Base-by-base conservation (phyloP, 2,113 vertebrate genomes). In the Myanophis thanlyinensis region DNA sequence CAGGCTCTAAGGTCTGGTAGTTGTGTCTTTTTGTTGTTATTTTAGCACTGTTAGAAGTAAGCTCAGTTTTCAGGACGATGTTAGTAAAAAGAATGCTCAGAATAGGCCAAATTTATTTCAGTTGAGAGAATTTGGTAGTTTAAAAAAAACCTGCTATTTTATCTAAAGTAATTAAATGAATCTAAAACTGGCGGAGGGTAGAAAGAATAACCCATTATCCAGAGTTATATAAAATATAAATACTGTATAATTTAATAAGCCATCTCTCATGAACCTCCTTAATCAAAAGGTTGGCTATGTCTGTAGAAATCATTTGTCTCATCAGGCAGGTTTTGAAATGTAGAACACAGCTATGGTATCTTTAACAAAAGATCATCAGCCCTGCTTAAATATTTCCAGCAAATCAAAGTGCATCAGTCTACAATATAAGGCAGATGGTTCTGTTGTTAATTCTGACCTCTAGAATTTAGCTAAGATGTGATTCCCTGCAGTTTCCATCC, bases 21-120 rank as follows among this genome's bases (percentile, higher is more conserved):
- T 86, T 80, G 9, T 40, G 94, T 96, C 95, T 95, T 95, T 94
- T 96, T 95, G 92, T 92, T 96, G 94, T 97, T 97, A 94, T 95
- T 97, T 95, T 96, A 95, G 95, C 94, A 89, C 96, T 92, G 93
- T 62, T 94, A 94, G 94, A 94, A 94, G 94, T 93, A 94, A n/a
- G 92, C 92, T 25, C 94, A 93, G 89, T 53, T 94, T 93, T 93
- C 92, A 56, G 92, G 93, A 92, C 9, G 91, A 93, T 92, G 94
- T 93, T 93, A 94, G 94, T 94, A 67, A 95, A 95, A 96, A 88
- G 90, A 86, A 92, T 96, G 93, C 93, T 91, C 94, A 85, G 92
- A 93, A 53, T 54, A 91, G 93, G 59, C 94, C 94, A 95, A 94
- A 95, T 93, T 87, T 93, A 93, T 93, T 90, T 87, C 95, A 93